Percentiles rank a stretch among this genome's conserved stretches.
phyloP scores from a whole-genome alignment of 2,797 vertebrate genomes.

The Tokudaia muenninki region DNA sequence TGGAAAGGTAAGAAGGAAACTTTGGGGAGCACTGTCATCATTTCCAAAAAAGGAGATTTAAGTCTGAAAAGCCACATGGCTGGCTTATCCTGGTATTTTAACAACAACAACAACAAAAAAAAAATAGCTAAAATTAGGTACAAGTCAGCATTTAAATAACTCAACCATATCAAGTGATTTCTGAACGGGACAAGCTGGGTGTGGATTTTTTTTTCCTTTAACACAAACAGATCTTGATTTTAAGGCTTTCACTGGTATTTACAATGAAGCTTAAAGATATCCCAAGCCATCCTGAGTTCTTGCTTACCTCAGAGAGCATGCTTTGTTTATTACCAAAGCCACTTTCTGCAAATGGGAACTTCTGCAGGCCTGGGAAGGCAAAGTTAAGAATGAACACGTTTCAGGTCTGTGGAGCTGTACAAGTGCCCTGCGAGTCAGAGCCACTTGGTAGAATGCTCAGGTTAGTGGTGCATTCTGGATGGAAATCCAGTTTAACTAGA shows the following conservation, averaged over 20 bases:
- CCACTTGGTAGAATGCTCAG: conserved; percentile 78
- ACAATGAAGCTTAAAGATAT: conserved; percentile 44
- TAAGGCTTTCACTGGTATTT: conserved; percentile 50
- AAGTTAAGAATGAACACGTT: conserved; percentile 69
- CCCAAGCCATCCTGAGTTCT: not conserved
- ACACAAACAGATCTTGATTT: conserved; percentile 64
- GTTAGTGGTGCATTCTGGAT: conserved; percentile 80
- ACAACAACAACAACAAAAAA: not conserved
- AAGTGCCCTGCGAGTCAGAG: conserved; percentile 80
- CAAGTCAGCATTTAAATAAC: conserved; percentile 72
- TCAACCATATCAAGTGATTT: conserved; percentile 59
- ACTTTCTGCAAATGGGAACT: conserved; percentile 65
- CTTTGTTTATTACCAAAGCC: conserved; percentile 69
- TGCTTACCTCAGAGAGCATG: conserved; percentile 65
- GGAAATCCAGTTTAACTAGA: conserved; percentile 86
- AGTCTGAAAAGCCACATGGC: conserved; percentile 40
- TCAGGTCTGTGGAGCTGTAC: conserved; percentile 53
- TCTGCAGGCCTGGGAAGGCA: conserved; percentile 65
- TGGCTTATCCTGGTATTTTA: conserved; percentile 56
- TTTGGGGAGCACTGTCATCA: conserved; percentile 60
- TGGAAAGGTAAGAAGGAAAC: conserved; percentile 80
- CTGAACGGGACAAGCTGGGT: not conserved
- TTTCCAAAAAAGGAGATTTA: conserved; percentile 44
- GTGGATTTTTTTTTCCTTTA: conserved; percentile 18
- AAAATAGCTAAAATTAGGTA: conserved; percentile 75